Evolutionary conservation across 2,888 invertebrate species (phyloP).

Genomic region (Phytoseiulus persimilis): DNA sequence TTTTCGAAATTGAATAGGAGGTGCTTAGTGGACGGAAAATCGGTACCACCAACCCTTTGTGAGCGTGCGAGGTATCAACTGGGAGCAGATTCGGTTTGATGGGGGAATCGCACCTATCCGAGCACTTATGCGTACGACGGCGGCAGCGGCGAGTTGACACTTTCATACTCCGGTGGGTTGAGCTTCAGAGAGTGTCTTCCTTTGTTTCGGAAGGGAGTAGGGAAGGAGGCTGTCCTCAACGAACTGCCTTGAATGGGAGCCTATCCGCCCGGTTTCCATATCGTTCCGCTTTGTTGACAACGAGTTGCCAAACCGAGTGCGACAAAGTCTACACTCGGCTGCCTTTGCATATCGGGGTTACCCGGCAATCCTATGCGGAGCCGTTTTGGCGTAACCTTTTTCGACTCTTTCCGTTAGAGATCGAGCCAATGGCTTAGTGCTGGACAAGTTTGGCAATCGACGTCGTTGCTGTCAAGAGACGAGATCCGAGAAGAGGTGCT

Average conservation of each 20-base stretch:
- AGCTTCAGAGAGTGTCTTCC: neutral
- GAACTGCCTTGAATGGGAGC: neutral
- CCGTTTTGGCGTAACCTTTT: too few species aligned
- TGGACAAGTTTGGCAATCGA: too few species aligned
- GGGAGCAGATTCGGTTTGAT: neutral
- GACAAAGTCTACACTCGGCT: too few species aligned
- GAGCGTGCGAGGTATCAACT: neutral
- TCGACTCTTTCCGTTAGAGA: too few species aligned
- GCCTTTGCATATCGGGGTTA: too few species aligned
- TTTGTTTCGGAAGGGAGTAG: neutral
- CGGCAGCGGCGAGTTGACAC: neutral
- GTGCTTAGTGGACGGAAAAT: slow-evolving; percentile 5
- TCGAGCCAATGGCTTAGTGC: too few species aligned
- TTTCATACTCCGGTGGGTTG: neutral
- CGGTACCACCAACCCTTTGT: neutral
- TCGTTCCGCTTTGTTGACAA: neutral
- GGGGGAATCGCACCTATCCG: neutral
- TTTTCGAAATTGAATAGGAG: neutral
- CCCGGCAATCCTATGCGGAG: too few species aligned
- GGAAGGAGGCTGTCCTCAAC: neutral
- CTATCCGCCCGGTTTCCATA: neutral
- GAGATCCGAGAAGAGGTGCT: too few species aligned
- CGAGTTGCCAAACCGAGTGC: too few species aligned
- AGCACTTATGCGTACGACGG: neutral
- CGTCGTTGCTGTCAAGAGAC: too few species aligned